A percentile compares a stretch with the other conserved stretches of the same genome.
Evolutionary conservation across 37 sponge, comb jelly and placozoan species (phyloP).

Genomic region (Beroe ovata): DNA sequence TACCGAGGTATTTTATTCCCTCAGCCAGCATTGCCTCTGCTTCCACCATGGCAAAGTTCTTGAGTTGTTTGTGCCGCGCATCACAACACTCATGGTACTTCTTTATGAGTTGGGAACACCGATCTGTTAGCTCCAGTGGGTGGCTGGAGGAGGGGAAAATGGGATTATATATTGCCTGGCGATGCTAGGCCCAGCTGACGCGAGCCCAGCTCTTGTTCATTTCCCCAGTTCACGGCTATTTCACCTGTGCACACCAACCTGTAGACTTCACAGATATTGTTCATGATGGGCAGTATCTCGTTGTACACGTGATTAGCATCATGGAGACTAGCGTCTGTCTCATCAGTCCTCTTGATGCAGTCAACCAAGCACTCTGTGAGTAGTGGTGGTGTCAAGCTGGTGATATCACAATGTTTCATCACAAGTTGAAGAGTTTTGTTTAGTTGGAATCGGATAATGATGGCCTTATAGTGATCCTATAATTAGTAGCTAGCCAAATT

Average conservation of each 20-base stretch:
- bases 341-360: constrained; percentile 27
- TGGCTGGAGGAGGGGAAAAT: no score
- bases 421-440: no score
- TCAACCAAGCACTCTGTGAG: constrained; percentile 50
- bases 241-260: no score
- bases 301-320: constrained; percentile 54
- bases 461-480: no score
- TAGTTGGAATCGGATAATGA: no score
- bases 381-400: neutral
- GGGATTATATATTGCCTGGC: no score
- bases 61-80: constrained; percentile 10
- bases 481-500: no score
- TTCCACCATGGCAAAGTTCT: constrained; percentile 55
- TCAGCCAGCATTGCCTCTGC: constrained; percentile 63
- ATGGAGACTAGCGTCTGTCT: constrained; percentile 58
- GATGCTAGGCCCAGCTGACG: no score
- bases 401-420: no score
- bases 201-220: no score
- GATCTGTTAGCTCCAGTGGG: constrained; percentile 22
- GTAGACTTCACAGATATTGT: constrained; percentile 39
- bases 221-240: no score
- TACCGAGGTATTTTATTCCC: constrained; percentile 50
- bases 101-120: constrained; percentile 26
- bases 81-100: constrained; percentile 59
- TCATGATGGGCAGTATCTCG: constrained; percentile 41